Evolutionary conservation across 2,113 vertebrate species (phyloP), one percentile per base, ranked within the genome.

Genomic region (Blennius ocellaris): DNA sequence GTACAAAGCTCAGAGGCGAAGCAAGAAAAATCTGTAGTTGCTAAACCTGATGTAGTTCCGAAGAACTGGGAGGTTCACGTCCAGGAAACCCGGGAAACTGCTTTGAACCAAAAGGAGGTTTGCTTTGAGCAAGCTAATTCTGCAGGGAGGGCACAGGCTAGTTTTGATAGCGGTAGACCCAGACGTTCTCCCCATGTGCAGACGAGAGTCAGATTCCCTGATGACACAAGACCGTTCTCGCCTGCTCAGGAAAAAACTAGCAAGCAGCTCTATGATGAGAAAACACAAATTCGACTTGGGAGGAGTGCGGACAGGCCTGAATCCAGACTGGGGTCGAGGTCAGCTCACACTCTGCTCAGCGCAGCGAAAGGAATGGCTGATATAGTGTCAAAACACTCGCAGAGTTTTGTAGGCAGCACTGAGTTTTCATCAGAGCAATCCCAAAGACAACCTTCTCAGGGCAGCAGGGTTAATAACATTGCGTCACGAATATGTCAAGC

Each of bases 11-110:
- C 78, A 30, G 70, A 83, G 39, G 3, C 53, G 39, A 77, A 75
- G 17, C 51, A 77, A 30, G 76, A 59, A 8, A 66, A 64, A 48
- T 53, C 83, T 8, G 63, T 76, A 0, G 80, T 76, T 58, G 70
- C 61, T 5, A 90, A 93, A 59, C 92, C 92, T 10, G 93, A 93
- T 21, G 88, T 94, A 11, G 90, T 93, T 56, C 90, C 92, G 47
- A 87, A 73, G 73, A 90, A 90, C 84, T 93, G 92, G 90, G 88
- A 92, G 64, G 86, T 87, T 73, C 89, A 92, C 51, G 15, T 78
- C 60, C 79, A 92, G 45, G 77, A 89, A 49, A 78, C 69, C 30
- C 53, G 11, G 43, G 73, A 78, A 44, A 63, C 15, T 0, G 48
- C 37, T 4, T 63, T 60, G 7, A 76, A 60, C 49, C 66, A 58